These are phyloP conservation scores for Cephus rjabovi DNA, from an alignment of 2,888 invertebrate genomes.

Conservation along the genomic window DNA sequence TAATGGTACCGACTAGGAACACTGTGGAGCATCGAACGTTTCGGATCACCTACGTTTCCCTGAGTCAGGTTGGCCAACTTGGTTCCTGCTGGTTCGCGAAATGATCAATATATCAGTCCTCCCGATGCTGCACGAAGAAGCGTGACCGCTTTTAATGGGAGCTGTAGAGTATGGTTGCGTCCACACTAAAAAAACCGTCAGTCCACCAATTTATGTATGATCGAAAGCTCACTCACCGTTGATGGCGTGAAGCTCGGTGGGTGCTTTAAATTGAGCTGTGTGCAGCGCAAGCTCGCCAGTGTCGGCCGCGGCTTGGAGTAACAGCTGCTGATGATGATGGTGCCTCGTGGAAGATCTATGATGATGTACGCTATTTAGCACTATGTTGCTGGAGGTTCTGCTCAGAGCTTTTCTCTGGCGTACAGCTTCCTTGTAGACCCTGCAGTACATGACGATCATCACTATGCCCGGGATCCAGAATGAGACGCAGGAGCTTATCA, in stretches of 20 bases:
- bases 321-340: conserved; percentile 70
- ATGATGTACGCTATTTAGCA: conserved; percentile 86
- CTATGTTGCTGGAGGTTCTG: conserved; percentile 87
- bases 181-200: neutral
- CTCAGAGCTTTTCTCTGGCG: conserved; percentile 85
- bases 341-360: conserved; percentile 81
- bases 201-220: neutral
- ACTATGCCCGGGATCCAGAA: conserved; percentile 95
- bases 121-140: neutral
- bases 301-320: conserved; percentile 59
- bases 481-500: conserved; percentile 89
- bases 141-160: neutral
- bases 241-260: conserved; percentile 56
- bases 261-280: conserved; percentile 53
- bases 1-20: conserved; percentile 12
- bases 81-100: neutral
- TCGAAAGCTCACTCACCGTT: conserved; percentile 47
- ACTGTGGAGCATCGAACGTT: neutral
- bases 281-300: conserved; percentile 57
- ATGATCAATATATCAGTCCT: neutral
- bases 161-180: neutral
- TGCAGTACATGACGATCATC: conserved; percentile 92
- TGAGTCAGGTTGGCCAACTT: neutral
- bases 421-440: conserved; percentile 83
- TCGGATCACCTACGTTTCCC: neutral